Base-by-base conservation (phyloP, 2,888 invertebrate genomes). In the Ophraella communa region DNA sequence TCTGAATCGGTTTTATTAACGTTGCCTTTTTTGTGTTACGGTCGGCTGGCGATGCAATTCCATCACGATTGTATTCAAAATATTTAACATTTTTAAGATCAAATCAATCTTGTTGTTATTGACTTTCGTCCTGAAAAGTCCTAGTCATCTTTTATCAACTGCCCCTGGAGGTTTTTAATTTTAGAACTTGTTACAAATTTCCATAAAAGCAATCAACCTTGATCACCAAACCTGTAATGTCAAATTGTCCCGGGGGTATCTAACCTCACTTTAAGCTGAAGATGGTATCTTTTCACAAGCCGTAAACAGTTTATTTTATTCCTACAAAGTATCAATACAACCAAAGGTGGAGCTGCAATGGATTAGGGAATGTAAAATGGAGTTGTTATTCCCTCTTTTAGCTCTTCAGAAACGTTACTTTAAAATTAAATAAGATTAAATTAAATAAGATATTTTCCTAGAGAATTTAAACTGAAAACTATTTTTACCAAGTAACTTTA, bases 291-390 rank as follows among this genome's bases (percentile, higher is more conserved):
- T 24, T 45, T 63, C 20, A 45, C 53, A 58, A 45, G 44, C 45
- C 27, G 10, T 35, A 63, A 55, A 52, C 65, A 57, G 57, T 65
- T 65, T 60, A 61, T 61, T 61, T 65, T 65, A 61, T 65, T 61
- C 65, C 65, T 44, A 64, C 59, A 64, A 54, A 49, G 64, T 45
- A 64, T 64, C 56, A 56, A 27, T 66, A 52, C 35, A 53, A 24
- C 58, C 49, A 49, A 27, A 24, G 49, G 49, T 49, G 49, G 49
- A 23, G 49, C 4, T 21, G 18, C 11, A 11, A 11, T 11, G 11
- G 45, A 45, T 10, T 27, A 10, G 27, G 8, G 27, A 10, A 8
- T 4, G 3, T 27, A 8, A 2, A 7, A 27, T 27, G 8, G 8
- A 27, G 27, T 8, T 27, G 27, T 8, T 27, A 8, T 27, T 0